These are phyloP conservation scores for Potamarius usumacintae DNA, from an alignment of 2,113 vertebrate species.

Conservation along the genomic window DNA sequence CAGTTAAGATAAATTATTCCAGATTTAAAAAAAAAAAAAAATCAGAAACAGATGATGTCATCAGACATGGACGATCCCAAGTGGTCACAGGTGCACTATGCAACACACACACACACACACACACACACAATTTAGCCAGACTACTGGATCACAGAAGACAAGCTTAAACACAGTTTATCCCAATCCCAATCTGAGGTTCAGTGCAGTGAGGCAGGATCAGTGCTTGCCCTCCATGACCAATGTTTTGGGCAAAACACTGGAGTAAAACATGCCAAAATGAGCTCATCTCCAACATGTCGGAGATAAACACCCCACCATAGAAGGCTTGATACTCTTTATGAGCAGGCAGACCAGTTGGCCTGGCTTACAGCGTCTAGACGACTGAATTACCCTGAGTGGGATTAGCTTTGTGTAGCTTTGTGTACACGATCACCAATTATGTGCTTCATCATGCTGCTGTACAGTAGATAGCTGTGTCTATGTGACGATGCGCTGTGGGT, in stretches of 20 bases:
- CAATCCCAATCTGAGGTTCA: slow-evolving; percentile 13
- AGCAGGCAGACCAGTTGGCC: slow-evolving; percentile 38
- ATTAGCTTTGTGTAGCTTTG: slow-evolving; percentile 43
- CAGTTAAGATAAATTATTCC: too few relatives aligned
- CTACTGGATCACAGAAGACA: slow-evolving; percentile 30
- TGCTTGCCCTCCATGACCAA: slow-evolving; percentile 8
- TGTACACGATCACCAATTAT: slow-evolving; percentile 46
- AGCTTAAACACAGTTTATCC: slow-evolving; percentile 35
- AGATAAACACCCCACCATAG: neutral
- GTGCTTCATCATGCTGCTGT: slow-evolving; percentile 22
- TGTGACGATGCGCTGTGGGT: slow-evolving; percentile 20
- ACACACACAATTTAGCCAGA: too few relatives aligned
- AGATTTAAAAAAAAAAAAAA: too few relatives aligned
- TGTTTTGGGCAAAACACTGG: slow-evolving; percentile 35
- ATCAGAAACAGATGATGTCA: too few relatives aligned
- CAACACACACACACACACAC: too few relatives aligned
- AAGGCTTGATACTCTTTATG: neutral
- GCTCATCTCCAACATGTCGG: slow-evolving; percentile 15
- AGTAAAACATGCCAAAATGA: slow-evolving; percentile 41
- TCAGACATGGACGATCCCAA: too few relatives aligned
- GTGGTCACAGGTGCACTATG: too few relatives aligned
- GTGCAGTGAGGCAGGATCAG: slow-evolving; percentile 16
- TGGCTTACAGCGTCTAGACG: slow-evolving; percentile 51
- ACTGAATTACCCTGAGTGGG: slow-evolving; percentile 44
- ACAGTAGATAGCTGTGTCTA: neutral